phyloP scores from a whole-genome alignment of 2,113 vertebrate species.

The Hyla sarda region DNA sequence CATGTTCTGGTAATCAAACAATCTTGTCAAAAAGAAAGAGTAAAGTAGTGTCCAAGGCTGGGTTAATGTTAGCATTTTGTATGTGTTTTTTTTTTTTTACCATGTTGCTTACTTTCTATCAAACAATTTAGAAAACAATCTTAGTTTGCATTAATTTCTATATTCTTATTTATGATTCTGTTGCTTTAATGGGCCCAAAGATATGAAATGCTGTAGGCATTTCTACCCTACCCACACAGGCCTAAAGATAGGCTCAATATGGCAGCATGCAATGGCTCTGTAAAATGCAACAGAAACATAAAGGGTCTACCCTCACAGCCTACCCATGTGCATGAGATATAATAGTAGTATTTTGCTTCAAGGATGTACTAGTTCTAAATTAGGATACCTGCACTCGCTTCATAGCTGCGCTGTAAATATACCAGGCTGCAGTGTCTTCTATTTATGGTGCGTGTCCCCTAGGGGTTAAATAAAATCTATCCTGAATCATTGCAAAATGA shows the following conservation, averaged over 20 bases:
- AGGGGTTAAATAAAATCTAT: no score
- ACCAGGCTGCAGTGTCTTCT: no score
- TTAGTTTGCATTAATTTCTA: not conserved
- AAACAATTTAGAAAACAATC: no score
- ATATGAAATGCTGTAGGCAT: not conserved
- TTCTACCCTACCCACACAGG: not conserved
- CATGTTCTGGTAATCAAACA: not conserved
- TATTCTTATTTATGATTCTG: not conserved
- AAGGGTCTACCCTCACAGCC: not conserved
- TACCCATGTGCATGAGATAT: not conserved
- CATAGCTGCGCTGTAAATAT: no score
- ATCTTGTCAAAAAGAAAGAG: not conserved
- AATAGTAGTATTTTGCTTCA: not conserved
- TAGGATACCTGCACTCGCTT: no score
- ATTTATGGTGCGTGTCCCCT: no score
- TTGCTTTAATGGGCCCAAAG: not conserved
- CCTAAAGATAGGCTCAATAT: not conserved
- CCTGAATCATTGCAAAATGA: not conserved
- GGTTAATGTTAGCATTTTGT: no score
- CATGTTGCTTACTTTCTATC: no score
- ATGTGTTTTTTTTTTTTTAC: no score
- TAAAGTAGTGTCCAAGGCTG: no score
- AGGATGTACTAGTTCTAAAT: not conserved
- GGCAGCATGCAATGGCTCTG: no score
- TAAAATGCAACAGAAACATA: not conserved